Conservation (phyloP, 2,888 invertebrate genomes). For the Microplitis deprimator region DNA sequence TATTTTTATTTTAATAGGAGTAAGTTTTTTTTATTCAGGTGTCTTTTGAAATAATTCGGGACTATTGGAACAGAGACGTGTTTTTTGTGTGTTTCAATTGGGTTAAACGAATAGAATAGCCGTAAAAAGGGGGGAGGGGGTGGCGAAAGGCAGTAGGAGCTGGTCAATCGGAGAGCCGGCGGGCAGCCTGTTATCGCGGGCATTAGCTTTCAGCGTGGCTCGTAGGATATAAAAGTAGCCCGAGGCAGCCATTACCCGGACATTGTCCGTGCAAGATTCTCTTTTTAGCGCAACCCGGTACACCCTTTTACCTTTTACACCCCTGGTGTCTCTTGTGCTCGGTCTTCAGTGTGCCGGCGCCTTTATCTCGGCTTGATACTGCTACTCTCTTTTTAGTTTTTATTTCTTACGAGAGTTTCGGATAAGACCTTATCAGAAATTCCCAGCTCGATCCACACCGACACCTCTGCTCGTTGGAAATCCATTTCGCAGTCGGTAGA, state of each 20-base stretch:
- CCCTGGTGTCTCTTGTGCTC: constrained; percentile 27
- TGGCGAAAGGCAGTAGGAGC: constrained; percentile 27
- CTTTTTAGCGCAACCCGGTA: constrained; percentile 43
- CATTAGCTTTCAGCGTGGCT: constrained; percentile 67
- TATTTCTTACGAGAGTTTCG: constrained; percentile 27
- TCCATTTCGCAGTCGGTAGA: constrained; percentile 64
- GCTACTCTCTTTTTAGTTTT: constrained; percentile 34
- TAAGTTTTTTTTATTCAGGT: constrained; percentile 8
- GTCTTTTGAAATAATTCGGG: constrained; percentile 18
- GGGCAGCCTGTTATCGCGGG: constrained; percentile 63
- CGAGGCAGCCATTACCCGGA: constrained; percentile 68
- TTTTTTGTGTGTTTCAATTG: constrained; percentile 13
- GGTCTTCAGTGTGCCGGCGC: constrained; percentile 20
- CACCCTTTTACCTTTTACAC: constrained; percentile 25
- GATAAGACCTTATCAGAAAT: constrained; percentile 64
- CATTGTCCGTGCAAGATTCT: constrained; percentile 65
- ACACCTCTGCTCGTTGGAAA: constrained; percentile 67
- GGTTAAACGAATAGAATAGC: constrained; percentile 19
- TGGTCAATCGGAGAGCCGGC: constrained; percentile 35
- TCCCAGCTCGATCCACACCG: constrained; percentile 60
- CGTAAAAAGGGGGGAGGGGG: constrained; percentile 26
- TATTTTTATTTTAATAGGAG: background rate
- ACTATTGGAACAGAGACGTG: constrained; percentile 14
- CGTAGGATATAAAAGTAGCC: constrained; percentile 67
- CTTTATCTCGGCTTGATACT: constrained; percentile 33